Percentiles rank a stretch among this genome's conserved stretches.
Evolutionary conservation across 2,797 vertebrate species (phyloP).

Genomic region (Cuniculus paca): DNA sequence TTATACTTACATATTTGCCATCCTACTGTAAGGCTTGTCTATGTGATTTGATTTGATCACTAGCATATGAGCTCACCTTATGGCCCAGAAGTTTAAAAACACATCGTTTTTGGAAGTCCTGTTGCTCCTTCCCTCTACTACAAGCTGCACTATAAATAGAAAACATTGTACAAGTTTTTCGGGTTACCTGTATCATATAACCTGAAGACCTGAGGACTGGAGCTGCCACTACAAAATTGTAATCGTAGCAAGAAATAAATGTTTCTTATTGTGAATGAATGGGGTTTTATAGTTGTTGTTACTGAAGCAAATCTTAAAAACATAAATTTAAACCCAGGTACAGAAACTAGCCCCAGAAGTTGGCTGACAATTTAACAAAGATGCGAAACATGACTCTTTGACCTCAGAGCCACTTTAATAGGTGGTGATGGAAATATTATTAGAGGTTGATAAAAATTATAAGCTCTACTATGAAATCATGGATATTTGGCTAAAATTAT

Average conservation of each 20-base stretch:
- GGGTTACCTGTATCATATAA: not conserved
- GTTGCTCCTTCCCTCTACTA: not conserved
- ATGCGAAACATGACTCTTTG: not conserved
- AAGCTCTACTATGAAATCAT: not conserved
- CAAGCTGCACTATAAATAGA: not conserved
- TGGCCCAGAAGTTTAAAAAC: not conserved
- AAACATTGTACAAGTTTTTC: not conserved
- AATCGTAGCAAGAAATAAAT: conserved; percentile 1
- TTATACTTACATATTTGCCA: not conserved
- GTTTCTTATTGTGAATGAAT: not conserved
- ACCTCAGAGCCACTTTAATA: not conserved
- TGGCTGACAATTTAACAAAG: not conserved
- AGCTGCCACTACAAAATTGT: not conserved
- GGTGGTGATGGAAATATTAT: not conserved
- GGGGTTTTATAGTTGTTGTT: not conserved
- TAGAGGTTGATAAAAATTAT: conserved; percentile 4
- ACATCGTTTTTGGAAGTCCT: not conserved
- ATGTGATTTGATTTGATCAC: not conserved
- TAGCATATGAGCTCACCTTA: not conserved
- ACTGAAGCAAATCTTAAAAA: conserved; percentile 38
- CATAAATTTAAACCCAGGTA: conserved; percentile 1
- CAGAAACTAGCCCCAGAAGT: not conserved
- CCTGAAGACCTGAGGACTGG: not conserved
- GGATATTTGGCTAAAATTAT: not conserved
- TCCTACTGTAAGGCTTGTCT: not conserved